These are phyloP conservation scores for Paradoxurus hermaphroditus DNA, from an alignment of 2,113 vertebrate species.

Conservation along the genomic window DNA sequence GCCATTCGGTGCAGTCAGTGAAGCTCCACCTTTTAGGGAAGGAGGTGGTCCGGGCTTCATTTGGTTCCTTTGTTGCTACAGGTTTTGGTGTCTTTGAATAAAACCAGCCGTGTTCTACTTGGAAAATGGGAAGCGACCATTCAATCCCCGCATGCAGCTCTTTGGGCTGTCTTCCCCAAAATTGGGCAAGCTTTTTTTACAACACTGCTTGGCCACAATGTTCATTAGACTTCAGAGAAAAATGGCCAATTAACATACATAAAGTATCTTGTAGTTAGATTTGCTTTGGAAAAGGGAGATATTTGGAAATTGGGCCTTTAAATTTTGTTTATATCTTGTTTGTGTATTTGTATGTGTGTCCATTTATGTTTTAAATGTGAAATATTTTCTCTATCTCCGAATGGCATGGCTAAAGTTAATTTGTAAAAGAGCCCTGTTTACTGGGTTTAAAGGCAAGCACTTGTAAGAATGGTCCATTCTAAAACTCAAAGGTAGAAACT, in stretches of 20 bases:
- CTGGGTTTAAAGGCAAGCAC: neutral
- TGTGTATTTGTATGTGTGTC: neutral
- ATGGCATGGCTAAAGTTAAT: neutral
- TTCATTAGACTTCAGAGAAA: neutral
- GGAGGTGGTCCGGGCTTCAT: neutral
- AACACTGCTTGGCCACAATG: neutral
- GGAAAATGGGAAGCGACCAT: neutral
- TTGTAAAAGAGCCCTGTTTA: neutral
- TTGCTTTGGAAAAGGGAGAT: neutral
- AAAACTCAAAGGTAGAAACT: neutral
- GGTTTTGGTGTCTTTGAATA: neutral
- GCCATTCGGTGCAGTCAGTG: neutral
- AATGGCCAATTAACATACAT: neutral
- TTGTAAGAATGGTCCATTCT: neutral
- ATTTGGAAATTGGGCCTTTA: neutral
- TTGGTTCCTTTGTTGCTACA: neutral
- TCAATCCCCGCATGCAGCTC: neutral
- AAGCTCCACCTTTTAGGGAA: neutral
- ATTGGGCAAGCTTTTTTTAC: neutral
- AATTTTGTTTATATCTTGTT: neutral
- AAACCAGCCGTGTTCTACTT: neutral
- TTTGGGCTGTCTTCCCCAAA: neutral
- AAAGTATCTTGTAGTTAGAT: neutral
- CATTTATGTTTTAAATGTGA: neutral
- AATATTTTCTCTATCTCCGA: neutral